Evolutionary conservation across 1,140 invertebrate species (phyloP).

Genomic region (Branchinecta lindahli): DNA sequence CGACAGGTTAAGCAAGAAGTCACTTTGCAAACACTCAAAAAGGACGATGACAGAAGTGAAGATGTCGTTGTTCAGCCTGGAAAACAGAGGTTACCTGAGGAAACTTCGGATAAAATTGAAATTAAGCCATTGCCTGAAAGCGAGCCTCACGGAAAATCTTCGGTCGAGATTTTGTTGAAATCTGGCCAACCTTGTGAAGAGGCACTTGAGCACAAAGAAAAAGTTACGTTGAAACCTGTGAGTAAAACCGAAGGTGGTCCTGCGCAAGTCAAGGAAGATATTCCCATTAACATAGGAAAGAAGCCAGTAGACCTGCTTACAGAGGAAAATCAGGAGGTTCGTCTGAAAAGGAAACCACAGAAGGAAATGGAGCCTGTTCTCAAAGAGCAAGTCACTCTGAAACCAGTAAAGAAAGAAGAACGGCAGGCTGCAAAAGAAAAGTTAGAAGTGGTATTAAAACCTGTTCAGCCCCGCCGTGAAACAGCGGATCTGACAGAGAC

Average conservation of each 20-base stretch:
- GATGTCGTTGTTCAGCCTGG: too few relatives aligned
- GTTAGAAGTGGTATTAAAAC: slow-evolving; percentile 19
- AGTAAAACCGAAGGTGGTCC: background rate
- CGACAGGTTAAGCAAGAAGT: background rate
- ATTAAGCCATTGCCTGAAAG: slow-evolving; percentile 32
- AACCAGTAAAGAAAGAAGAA: slow-evolving; percentile 21
- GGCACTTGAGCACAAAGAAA: slow-evolving; percentile 23
- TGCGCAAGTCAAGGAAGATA: background rate
- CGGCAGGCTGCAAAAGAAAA: slow-evolving; percentile 6
- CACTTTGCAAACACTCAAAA: slow-evolving; percentile 25
- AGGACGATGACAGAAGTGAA: background rate
- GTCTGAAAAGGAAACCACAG: background rate
- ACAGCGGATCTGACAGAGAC: background rate
- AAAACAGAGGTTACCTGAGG: slow-evolving; percentile 23
- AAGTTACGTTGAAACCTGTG: slow-evolving; percentile 33
- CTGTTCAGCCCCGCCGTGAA: background rate
- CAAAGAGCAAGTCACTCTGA: slow-evolving; percentile 19
- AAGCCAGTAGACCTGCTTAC: background rate
- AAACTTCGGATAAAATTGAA: slow-evolving; percentile 29
- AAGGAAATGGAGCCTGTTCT: slow-evolving; percentile 25
- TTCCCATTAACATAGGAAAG: background rate
- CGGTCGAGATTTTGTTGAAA: too few relatives aligned
- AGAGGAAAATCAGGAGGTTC: background rate
- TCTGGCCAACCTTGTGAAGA: too few relatives aligned
- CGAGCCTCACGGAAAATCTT: background rate